Conservation (phyloP, 2,797 vertebrate genomes). For the Lates japonicus region DNA sequence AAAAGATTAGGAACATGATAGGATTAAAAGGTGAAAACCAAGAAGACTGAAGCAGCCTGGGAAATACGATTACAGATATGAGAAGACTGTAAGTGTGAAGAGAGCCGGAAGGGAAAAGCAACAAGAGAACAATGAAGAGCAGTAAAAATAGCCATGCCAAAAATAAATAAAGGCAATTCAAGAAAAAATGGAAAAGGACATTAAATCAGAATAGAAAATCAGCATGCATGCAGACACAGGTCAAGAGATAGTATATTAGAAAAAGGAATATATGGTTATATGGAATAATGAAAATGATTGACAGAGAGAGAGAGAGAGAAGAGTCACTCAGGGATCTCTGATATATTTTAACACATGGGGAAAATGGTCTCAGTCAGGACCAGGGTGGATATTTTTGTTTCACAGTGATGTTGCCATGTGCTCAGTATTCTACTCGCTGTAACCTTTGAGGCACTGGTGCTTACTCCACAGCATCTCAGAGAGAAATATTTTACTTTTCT, state of each 20-base stretch:
- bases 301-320: neutral
- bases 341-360: neutral
- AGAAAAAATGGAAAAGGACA: neutral
- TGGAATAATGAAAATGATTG: neutral
- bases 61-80: constrained; percentile 40
- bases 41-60: constrained; percentile 12
- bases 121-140: constrained; percentile 14
- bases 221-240: neutral
- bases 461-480: no score
- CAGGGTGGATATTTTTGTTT: neutral
- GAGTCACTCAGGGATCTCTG: neutral
- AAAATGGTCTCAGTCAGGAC: neutral
- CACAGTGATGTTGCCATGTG: neutral
- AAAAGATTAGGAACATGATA: neutral
- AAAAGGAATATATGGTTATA: neutral
- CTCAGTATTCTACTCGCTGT: neutral
- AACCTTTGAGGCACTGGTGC: no score
- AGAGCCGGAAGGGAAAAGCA: neutral
- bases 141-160: constrained; percentile 4
- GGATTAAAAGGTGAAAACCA: constrained; percentile 30
- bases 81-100: constrained; percentile 12
- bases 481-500: neutral
- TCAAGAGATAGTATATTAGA: neutral
- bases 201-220: neutral
- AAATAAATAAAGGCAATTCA: constrained; percentile 17